Evolutionary conservation across 2,113 vertebrate species (phyloP).

Genomic region (Sarotherodon lohbergeri): DNA sequence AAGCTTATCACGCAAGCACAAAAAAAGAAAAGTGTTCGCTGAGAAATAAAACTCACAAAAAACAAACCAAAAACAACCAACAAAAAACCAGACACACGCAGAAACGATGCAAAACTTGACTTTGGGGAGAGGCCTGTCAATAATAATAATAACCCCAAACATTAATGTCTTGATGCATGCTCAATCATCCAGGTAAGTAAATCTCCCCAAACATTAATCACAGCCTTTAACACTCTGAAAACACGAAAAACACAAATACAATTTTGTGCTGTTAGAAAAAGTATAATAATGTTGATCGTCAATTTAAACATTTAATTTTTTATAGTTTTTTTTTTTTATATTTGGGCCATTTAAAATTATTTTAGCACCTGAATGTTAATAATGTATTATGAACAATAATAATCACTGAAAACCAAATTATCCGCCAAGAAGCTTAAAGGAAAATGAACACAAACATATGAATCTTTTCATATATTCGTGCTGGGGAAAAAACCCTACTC

Average conservation of each 20-base stretch:
- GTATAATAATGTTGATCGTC: neutral
- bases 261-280: neutral
- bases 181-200: too few species aligned
- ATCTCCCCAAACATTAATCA: neutral
- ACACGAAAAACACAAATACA: neutral
- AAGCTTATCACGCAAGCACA: neutral
- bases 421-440: neutral
- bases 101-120: neutral
- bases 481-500: fast-evolving
- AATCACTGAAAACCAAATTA: neutral
- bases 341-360: fast-evolving
- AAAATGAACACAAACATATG: neutral
- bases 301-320: neutral
- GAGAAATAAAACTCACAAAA: neutral
- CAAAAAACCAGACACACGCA: neutral
- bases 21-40: neutral
- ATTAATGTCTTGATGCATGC: too few species aligned
- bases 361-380: neutral
- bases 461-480: neutral
- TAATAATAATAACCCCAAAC: neutral
- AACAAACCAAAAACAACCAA: neutral
- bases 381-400: neutral
- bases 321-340: neutral
- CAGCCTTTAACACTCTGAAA: neutral
- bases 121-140: neutral